Percentiles rank a stretch among this genome's conserved stretches.
These are phyloP conservation scores for Cydia fagiglandana DNA, from an alignment of 1,140 invertebrate species.

Conservation along the genomic window DNA sequence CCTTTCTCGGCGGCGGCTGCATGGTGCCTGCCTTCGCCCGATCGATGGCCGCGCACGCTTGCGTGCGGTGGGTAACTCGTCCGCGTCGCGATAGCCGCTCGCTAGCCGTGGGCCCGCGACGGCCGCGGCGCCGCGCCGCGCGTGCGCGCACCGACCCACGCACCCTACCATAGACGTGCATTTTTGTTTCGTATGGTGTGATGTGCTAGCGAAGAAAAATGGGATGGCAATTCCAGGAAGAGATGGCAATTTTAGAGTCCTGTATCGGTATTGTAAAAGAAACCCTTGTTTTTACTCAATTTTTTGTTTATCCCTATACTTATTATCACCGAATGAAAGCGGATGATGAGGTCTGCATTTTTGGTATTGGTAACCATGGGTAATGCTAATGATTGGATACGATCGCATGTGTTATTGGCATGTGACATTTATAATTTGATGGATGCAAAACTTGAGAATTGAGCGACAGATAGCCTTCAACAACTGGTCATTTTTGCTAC, in stretches of 20 bases:
- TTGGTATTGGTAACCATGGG: neutral
- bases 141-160: conserved; percentile 49
- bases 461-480: too few relatives aligned
- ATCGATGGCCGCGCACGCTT: conserved; percentile 63
- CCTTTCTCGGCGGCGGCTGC: conserved; percentile 89
- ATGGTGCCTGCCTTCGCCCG: conserved; percentile 76
- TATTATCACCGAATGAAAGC: too few relatives aligned
- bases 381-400: neutral
- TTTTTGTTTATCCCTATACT: too few relatives aligned
- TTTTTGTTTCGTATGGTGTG: conserved; percentile 27
- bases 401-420: neutral
- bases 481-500: too few relatives aligned
- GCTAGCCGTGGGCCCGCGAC: conserved; percentile 49
- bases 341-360: too few relatives aligned
- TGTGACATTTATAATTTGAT: neutral
- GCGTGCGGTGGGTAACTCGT: conserved; percentile 55
- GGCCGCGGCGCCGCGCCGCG: conserved; percentile 41
- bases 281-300: too few relatives aligned
- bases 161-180: conserved; percentile 44
- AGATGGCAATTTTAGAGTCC: too few relatives aligned
- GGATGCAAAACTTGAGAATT: too few relatives aligned
- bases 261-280: too few relatives aligned
- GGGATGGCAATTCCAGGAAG: neutral
- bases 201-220: neutral
- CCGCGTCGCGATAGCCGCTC: conserved; percentile 46